Evolutionary conservation across 2,113 vertebrate genomes (phyloP), one percentile per base, ranked within the genome.

Genomic region (Megalops atlanticus): DNA sequence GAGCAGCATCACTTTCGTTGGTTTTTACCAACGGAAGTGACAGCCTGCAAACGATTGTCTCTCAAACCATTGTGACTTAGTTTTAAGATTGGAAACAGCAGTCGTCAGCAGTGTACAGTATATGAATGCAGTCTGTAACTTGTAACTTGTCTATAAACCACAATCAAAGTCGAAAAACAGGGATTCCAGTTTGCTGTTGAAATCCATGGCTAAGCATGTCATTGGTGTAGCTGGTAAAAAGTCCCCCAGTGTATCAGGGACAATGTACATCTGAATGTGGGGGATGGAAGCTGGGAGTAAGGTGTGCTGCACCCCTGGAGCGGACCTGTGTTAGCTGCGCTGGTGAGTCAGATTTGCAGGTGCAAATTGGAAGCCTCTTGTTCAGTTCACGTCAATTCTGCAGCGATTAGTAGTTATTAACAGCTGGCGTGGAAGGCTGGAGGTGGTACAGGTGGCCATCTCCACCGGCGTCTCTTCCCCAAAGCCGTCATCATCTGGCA

Each of bases 391-490:
- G 39, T 83, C 38, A 79, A 18, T 75, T 79, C 74, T 72, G 27
- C 54, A 68, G 83, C 58, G 79, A 81, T 81, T 84, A 84, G 76
- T 39, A 31, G 40, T 40, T 72, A 81, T 81, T 84, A 81, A 84
- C 81, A 74, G 45, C 70, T 78, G 82, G 41, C 75, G 38, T 38
- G 54, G 14, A 70, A 39, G 39, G 36, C 49, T 58, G 49, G 21
- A 21, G 16, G 76, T 39, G 31, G 41, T 74, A 78, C 80, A 84
- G 69, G 39, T 84, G 77, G 76, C 79, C 74, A 24, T 70, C 68
- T 54, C 58, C 80, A 69, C 27, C 40, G 31, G n/a, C 40, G 35
- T 72, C 72, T 75, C 38, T 35, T 76, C 47, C 72, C 54, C 39
- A 24, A 4, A 69, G 38, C 39, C 11, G 40, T 81, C 52, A 83